These are phyloP conservation scores for Selene dorsalis DNA, from an alignment of 2,797 vertebrate species.

Conservation along the genomic window DNA sequence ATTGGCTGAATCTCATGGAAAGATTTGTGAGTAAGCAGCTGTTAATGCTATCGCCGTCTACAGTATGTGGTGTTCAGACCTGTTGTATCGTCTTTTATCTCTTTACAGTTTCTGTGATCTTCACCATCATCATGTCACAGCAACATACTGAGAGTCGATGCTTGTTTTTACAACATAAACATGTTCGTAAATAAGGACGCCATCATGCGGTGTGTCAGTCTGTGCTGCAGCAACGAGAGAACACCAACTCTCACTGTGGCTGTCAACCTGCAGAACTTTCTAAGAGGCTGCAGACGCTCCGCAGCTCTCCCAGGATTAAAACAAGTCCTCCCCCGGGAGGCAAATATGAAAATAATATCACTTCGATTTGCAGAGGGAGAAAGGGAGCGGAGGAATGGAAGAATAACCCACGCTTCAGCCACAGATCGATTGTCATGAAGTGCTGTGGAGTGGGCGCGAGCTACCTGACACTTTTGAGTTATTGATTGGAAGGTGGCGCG, in stretches of 20 bases:
- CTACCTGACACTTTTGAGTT: constrained; percentile 41
- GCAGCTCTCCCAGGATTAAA: constrained; percentile 5
- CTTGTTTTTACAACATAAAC: neutral
- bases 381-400: neutral
- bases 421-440: constrained; percentile 46
- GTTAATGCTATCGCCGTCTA: too few species aligned
- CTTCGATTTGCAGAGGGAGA: neutral
- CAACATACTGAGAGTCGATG: neutral
- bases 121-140: neutral
- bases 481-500: constrained; percentile 46
- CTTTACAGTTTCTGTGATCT: neutral
- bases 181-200: neutral
- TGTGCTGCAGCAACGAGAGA: neutral
- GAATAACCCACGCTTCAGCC: neutral
- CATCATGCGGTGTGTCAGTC: neutral
- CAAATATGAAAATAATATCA: constrained; percentile 33
- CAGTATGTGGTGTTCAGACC: neutral
- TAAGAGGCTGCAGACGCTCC: constrained; percentile 12
- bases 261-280: constrained; percentile 7
- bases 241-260: neutral
- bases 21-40: too few species aligned
- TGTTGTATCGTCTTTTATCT: neutral
- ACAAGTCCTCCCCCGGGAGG: constrained; percentile 1
- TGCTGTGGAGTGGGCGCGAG: constrained; percentile 27
- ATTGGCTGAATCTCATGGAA: too few species aligned